Base-by-base conservation (phyloP, 2,113 vertebrate genomes). In the Tragelaphus strepsiceros region DNA sequence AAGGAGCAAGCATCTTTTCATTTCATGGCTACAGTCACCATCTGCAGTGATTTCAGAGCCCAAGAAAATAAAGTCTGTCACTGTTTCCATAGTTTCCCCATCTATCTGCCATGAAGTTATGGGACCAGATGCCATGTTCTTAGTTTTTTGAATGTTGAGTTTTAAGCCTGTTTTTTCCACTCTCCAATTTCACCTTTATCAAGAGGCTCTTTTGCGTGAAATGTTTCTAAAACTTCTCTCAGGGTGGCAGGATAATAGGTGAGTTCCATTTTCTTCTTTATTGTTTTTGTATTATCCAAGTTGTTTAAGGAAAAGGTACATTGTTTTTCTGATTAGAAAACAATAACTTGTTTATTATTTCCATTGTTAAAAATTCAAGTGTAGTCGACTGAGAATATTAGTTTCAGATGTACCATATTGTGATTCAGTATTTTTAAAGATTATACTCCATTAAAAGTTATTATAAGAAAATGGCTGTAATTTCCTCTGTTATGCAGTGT, bases 241-340 rank as follows among this genome's bases (percentile, higher is more conserved):
- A 67, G 49, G 2, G 24, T 81, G 12, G 54, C 24, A 77, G 83
- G 78, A 61, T 85, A 82, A 92, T 35, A 17, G 10, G 35, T 54
- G 53, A 62, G 15, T 96, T 93, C 94, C 17, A 93, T 93, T 96
- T 97, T 93, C 91, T 90, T 78, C 19, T 26, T 49, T 77, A 91
- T 22, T 24, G 46, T 43, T 71, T 94, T 90, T 56, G 0, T 58
- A 54, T 86, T 93, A 93, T 56, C 49, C 26, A 96, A 85, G 74
- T 82, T 93, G 26, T 85, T 11, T 39, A 59, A 91, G 17, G 81
- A 97, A 95, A 94, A 80, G 3, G 39, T 15, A 2, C 49, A 87
- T 82, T 93, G 54, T 49, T 53, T 93, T 97, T 94, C 61, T 93
- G 14, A 35, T 95, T 91, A 90, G 64, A 94, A 93, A 86, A 80